Base-by-base conservation (phyloP, 2,113 vertebrate species). In the Suricata suricatta region DNA sequence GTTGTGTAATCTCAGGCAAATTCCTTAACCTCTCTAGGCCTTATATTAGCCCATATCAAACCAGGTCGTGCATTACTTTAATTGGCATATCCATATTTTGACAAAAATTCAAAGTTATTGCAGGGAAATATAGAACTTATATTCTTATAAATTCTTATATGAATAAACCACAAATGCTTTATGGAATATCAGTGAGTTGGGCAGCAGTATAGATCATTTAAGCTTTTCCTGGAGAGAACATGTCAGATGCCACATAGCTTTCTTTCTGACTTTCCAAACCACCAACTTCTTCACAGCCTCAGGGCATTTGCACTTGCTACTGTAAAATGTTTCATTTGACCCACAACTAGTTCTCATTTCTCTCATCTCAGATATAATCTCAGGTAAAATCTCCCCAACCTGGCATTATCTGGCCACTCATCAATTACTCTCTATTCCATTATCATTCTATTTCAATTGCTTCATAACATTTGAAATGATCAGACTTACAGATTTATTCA, bases 391-490 rank as follows among this genome's bases (percentile, higher is more conserved):
- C n/a, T 87, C 57, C 19, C 41, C 25, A 50, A 72, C 47, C 19
- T 77, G 11, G 13, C 33, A n/a, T 81, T 41, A 15, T 9, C 33
- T 85, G 31, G 12, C 1, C 2, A 64, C 16, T 0, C 7, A 14
- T n/a, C 38, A 47, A 27, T 95, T 7, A n/a, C 33, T 50, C 19
- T 69, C 44, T 69, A 80, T 35, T 60, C 23, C 54, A 69, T 52
- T 13, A 76, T 69, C 29, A 50, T 35, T n/a, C 8, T 47, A 47
- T 69, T 91, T 77, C 29, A 93, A 90, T 90, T 94, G 71, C n/a
- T 94, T 94, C 27, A 16, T 54, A 86, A 35, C n/a, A 57, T 84
- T 90, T 72, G 57, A 94, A 83, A 76, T 41, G 33, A 94, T 90
- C 68, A 87, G n/a, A 87, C 44, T 29, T 88, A 87, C 3, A 21